Percentiles rank a stretch among this genome's conserved stretches.
phyloP scores from a whole-genome alignment of 1,140 invertebrate species.

The Microplitis demolitor region DNA sequence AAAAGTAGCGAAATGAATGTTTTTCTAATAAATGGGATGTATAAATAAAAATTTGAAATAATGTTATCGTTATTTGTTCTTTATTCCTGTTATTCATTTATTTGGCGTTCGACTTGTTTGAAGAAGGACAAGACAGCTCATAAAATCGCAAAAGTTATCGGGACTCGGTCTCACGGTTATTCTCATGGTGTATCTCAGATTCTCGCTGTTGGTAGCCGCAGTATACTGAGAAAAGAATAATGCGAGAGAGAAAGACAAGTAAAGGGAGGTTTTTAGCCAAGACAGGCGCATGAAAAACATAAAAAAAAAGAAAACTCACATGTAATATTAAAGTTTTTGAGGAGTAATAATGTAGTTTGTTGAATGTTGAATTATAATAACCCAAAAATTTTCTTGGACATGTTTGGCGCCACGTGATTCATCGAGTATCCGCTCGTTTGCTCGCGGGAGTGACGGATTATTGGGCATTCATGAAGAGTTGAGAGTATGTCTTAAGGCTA shows the following conservation, averaged over 20 bases:
- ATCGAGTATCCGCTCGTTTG: constrained; percentile 18
- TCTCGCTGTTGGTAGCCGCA: constrained; percentile 3
- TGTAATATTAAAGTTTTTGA: neutral
- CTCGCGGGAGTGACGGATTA: constrained; percentile 20
- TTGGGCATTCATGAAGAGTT: constrained; percentile 25
- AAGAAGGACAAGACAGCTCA: constrained; percentile 26
- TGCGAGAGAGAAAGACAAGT: neutral
- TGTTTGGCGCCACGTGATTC: constrained; percentile 27
- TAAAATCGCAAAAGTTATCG: constrained; percentile 28
- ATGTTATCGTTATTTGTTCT: neutral
- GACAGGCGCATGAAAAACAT: neutral
- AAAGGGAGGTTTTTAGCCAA: neutral
- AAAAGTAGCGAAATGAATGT: no score
- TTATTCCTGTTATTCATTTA: constrained; percentile 1
- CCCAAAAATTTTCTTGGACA: neutral
- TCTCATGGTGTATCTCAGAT: neutral
- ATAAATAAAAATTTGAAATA: no score
- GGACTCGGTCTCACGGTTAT: constrained; percentile 26
- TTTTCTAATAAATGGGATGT: no score
- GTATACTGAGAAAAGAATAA: neutral
- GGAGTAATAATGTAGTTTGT: neutral
- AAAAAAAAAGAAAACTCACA: neutral
- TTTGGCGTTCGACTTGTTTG: constrained; percentile 6
- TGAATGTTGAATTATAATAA: neutral
- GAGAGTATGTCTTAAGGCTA: constrained; percentile 17